A percentile compares a stretch with the other conserved stretches of the same genome.
phyloP scores from a whole-genome alignment of 2,888 invertebrate species.

The Orthosia gracilis region DNA sequence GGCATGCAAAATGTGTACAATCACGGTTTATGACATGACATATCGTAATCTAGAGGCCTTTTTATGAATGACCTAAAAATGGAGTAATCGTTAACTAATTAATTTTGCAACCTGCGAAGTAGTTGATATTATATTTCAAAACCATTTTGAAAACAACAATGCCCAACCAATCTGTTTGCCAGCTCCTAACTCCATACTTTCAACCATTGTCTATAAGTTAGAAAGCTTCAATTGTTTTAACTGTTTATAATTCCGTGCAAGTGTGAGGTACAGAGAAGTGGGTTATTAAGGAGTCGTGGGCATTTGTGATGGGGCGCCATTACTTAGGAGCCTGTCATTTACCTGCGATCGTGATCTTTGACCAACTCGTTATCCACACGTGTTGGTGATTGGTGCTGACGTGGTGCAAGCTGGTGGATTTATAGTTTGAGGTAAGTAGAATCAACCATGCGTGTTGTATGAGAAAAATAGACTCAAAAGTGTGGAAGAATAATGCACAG shows the following conservation, averaged over 20 bases:
- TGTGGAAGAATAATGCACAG: not conserved
- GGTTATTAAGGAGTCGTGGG: slow-evolving; percentile 53
- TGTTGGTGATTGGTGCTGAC: slow-evolving; percentile 36
- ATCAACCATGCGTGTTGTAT: slow-evolving; percentile 1
- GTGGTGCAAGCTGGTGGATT: slow-evolving; percentile 13
- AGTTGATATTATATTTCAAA: not conserved
- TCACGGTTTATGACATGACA: no score
- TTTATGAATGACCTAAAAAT: no score
- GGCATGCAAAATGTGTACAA: no score
- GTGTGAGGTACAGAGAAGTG: slow-evolving; percentile 37
- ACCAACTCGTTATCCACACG: slow-evolving; percentile 58
- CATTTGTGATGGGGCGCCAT: slow-evolving; percentile 52
- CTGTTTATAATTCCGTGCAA: slow-evolving; percentile 62
- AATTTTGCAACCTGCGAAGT: no score
- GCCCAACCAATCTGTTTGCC: not conserved
- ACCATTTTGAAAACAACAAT: not conserved
- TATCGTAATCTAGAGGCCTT: no score
- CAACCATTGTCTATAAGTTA: slow-evolving; percentile 44
- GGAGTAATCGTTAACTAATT: no score
- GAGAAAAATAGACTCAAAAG: not conserved
- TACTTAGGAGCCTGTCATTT: slow-evolving; percentile 61
- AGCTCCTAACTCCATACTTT: slow-evolving; percentile 17
- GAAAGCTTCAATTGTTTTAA: slow-evolving; percentile 56
- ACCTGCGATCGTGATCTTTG: slow-evolving; percentile 62
- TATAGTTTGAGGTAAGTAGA: slow-evolving; percentile 10